These are phyloP conservation scores for Hozukius guyotensis DNA, from an alignment of 2,797 vertebrate species.

Conservation along the genomic window DNA sequence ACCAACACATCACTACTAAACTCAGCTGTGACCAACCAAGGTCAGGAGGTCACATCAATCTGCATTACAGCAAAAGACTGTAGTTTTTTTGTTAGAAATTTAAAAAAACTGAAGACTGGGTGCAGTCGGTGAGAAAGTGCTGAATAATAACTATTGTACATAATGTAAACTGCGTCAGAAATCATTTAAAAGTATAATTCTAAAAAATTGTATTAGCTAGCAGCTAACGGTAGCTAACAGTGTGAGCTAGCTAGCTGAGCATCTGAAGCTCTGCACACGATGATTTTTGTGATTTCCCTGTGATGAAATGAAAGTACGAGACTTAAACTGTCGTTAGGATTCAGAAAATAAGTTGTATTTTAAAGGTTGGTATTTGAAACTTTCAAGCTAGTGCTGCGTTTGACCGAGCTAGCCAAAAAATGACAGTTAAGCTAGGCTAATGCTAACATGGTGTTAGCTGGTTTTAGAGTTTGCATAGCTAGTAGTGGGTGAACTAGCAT, in stretches of 20 bases:
- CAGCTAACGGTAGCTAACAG: too few species aligned
- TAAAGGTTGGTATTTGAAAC: background rate
- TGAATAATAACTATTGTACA: background rate
- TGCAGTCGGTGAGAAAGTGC: background rate
- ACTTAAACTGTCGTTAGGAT: background rate
- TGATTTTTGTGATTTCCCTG: background rate
- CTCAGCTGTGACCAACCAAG: accelerated
- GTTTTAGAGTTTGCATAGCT: too few species aligned
- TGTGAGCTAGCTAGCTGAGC: background rate
- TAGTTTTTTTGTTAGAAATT: background rate
- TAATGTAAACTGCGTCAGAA: background rate
- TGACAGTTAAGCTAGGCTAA: background rate
- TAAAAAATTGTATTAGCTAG: background rate
- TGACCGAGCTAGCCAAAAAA: background rate
- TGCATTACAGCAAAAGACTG: too few species aligned
- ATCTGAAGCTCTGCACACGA: background rate
- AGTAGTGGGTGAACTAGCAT: too few species aligned
- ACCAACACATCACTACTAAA: too few species aligned
- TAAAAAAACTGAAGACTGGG: background rate
- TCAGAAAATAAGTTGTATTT: background rate
- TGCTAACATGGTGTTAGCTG: background rate
- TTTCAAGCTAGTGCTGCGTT: background rate
- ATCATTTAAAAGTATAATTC: background rate
- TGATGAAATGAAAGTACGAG: background rate
- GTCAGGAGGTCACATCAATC: too few species aligned